A percentile compares a stretch with the other conserved stretches of the same genome.
phyloP scores from a whole-genome alignment of 2,113 vertebrate genomes.

The Ondatra zibethicus region DNA sequence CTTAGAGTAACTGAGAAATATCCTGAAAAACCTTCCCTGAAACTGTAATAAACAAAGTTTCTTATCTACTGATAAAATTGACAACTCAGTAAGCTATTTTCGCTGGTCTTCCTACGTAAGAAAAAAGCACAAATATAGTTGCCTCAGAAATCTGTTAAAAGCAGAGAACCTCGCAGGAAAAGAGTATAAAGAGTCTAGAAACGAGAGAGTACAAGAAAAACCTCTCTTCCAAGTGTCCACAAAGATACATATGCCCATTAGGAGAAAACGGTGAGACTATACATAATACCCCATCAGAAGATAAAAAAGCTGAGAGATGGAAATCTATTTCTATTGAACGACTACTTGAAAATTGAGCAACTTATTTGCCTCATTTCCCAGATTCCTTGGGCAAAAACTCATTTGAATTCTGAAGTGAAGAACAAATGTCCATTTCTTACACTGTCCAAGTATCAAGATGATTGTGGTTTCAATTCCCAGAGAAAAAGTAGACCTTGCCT shows the following conservation, averaged over 20 bases:
- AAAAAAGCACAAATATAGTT: slow-evolving; percentile 82
- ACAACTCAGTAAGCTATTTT: slow-evolving; percentile 76
- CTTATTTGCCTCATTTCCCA: slow-evolving; percentile 67
- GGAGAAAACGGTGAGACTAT: slow-evolving; percentile 79
- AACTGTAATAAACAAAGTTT: slow-evolving; percentile 76
- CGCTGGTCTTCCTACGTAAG: slow-evolving; percentile 77
- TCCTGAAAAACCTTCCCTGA: slow-evolving; percentile 82
- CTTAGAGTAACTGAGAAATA: slow-evolving; percentile 81
- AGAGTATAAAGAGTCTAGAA: slow-evolving; percentile 83
- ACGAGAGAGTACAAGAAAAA: slow-evolving; percentile 81
- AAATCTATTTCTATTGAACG: slow-evolving; percentile 73
- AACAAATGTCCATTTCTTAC: slow-evolving; percentile 67
- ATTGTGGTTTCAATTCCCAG: slow-evolving; percentile 68
- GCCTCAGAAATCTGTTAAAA: slow-evolving; percentile 77
- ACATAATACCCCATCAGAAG: slow-evolving; percentile 76
- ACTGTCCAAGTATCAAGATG: slow-evolving; percentile 59
- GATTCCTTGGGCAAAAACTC: slow-evolving; percentile 78
- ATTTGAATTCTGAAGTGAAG: slow-evolving; percentile 71
- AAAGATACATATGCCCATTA: slow-evolving; percentile 77
- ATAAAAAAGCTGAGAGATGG: slow-evolving; percentile 75
- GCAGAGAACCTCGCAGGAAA: slow-evolving; percentile 67
- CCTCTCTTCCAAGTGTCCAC: slow-evolving; percentile 79
- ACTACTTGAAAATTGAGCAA: slow-evolving; percentile 80
- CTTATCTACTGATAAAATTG: slow-evolving; percentile 70
- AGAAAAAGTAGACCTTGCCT: slow-evolving; percentile 66